Evolutionary conservation across 2,888 invertebrate genomes (phyloP).

Genomic region (Crossocerus cetratus): DNA sequence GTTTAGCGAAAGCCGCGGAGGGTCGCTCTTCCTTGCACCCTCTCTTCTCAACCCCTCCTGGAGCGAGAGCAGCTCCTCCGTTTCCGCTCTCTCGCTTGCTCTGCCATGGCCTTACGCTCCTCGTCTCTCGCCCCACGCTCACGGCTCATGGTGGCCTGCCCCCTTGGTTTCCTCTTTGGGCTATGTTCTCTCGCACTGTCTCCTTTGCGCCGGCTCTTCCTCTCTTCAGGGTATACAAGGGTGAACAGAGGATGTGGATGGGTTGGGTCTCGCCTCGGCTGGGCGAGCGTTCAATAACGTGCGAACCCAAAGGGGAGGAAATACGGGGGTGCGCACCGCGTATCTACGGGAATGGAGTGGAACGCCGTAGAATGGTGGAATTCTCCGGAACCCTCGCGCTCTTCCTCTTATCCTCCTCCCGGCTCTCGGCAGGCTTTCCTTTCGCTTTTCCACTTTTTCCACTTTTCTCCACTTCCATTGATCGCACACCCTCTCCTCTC

Average conservation of each 20-base stretch:
- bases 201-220: conserved; percentile 43
- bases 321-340: conserved; percentile 66
- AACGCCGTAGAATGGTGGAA: conserved; percentile 66
- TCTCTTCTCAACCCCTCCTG: conserved; percentile 21
- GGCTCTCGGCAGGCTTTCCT: conserved; percentile 4
- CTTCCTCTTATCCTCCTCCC: conserved; percentile 44
- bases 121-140: conserved; percentile 20
- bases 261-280: conserved; percentile 81
- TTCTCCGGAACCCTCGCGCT: conserved; percentile 58
- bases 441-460: not conserved
- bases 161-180: conserved; percentile 16
- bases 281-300: conserved; percentile 82
- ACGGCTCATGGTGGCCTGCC: conserved; percentile 9
- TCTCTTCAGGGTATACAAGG: conserved; percentile 63
- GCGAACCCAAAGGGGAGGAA: conserved; percentile 80
- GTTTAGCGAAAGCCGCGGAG: conserved; percentile 65
- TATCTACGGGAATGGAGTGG: conserved; percentile 68
- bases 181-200: conserved; percentile 32
- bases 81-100: conserved; percentile 23
- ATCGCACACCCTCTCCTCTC: not conserved
- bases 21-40: conserved; percentile 47
- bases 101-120: conserved; percentile 43
- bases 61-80: conserved; percentile 20
- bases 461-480: conserved; percentile 15
- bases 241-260: conserved; percentile 76